phyloP scores from a whole-genome alignment of 2,113 vertebrate species.

The Nansenia antarctica region DNA sequence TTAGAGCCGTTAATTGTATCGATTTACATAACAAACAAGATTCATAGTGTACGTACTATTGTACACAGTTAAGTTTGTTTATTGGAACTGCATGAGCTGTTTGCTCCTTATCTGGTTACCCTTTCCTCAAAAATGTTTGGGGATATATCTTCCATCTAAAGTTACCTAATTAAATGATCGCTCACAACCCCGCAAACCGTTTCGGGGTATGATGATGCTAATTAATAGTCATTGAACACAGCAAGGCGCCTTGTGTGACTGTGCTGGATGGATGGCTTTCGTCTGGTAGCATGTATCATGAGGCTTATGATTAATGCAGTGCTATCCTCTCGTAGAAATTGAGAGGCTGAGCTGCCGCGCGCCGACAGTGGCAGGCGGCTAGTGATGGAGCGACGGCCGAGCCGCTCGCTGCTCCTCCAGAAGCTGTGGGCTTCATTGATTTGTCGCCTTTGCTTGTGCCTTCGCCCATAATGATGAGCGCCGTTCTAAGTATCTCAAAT shows the following conservation, averaged over 20 bases:
- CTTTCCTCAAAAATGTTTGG: conserved; percentile 59
- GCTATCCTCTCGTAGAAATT: conserved; percentile 4
- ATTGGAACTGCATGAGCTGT: conserved; percentile 29
- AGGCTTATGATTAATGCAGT: conserved; percentile 45
- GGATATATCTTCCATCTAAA: conserved; percentile 43
- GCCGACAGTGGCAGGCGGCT: not conserved
- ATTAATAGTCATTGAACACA: conserved; percentile 56
- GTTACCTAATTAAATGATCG: conserved; percentile 62
- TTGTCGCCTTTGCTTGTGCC: conserved; percentile 15
- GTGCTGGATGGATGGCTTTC: conserved; percentile 5
- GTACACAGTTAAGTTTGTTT: not conserved
- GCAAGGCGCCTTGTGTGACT: conserved; percentile 19
- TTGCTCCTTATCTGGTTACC: conserved; percentile 38
- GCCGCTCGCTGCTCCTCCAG: not conserved
- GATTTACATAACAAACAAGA: conserved; percentile 65
- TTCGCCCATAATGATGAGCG: conserved; percentile 31
- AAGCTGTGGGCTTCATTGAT: conserved; percentile 47
- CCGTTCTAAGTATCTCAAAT: conserved; percentile 10
- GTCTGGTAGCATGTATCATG: conserved; percentile 39
- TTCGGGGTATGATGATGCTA: conserved; percentile 47
- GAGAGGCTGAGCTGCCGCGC: not conserved
- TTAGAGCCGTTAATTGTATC: conserved; percentile 58
- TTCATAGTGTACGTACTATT: conserved; percentile 41
- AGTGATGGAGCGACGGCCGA: conserved; percentile 20
- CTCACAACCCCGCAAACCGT: conserved; percentile 54